Base-by-base conservation (phyloP, 2,888 invertebrate genomes). In the Drosophila hamatofila region DNA sequence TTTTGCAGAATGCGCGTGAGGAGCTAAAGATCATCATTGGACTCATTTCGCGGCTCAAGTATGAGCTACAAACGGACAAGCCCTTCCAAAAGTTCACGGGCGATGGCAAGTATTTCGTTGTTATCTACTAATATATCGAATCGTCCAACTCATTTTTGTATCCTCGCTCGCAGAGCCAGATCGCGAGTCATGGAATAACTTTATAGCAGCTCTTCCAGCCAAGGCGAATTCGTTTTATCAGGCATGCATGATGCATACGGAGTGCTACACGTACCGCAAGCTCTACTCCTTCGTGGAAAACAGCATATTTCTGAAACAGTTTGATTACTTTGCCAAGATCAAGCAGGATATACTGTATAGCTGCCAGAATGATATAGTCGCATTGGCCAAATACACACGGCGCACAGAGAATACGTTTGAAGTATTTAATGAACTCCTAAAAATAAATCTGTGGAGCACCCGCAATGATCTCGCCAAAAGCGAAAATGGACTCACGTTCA, bases 31-130 rank as follows among this genome's bases (percentile, higher is more conserved):
- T 90, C 14, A 93, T 96, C 8, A 95, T 97, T 64, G 96, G 96
- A 1, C 94, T 94, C 69, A 93, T 98, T 54, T 96, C 97, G 0
- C 96, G 97, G 91, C 93, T 99, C 14, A 97, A 98, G 90, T 97
- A 97, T 93, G 97, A 98, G 91, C 93, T 99, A 42, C 95, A 97
- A 90, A 99, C 99, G 0, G 97, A 99, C 92, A 99, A 99, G 92
- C 93, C 94, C 0, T 94, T 98, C 23, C 93, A 94, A 7, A 91
- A 92, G 0, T 92, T 97, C 30, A 61, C 72, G 8, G 89, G 86
- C 21, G 75, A 86, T 49, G 89, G 91, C 89, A 63, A 44, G 71
- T 39, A 14, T 11, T 14, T 25, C n/a, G 12, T 8, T 11, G 2
- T 9, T 21, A 16, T 23, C 35, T 33, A 51, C 1, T 16, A 35